These are phyloP conservation scores for Cosmia trapezina DNA, from an alignment of 2,888 invertebrate species.

Conservation along the genomic window DNA sequence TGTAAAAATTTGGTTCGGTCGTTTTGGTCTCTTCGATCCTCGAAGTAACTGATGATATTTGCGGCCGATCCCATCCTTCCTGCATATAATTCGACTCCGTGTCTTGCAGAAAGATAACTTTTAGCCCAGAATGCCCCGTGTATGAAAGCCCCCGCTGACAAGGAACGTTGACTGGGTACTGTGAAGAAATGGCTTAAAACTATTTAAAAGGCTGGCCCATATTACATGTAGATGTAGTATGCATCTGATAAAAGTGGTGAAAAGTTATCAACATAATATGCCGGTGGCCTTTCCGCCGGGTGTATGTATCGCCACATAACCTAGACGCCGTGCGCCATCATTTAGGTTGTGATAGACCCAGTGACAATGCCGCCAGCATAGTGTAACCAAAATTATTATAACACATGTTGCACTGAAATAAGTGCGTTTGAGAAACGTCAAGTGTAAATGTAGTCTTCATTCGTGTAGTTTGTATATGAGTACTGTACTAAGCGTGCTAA, in stretches of 20 bases:
- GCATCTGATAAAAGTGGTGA: not conserved
- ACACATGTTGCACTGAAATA: not conserved
- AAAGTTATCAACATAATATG: too few species aligned
- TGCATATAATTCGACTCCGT: not conserved
- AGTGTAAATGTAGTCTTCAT: not conserved
- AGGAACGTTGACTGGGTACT: slow-evolving; percentile 7
- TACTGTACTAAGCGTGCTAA: too few species aligned
- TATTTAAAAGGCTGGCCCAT: not conserved
- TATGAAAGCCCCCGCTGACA: not conserved
- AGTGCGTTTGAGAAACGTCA: not conserved
- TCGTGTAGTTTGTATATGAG: not conserved
- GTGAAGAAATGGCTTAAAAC: not conserved
- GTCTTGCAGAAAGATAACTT: too few species aligned
- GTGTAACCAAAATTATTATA: too few species aligned
- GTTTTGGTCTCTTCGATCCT: too few species aligned
- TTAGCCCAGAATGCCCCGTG: slow-evolving; percentile 1
- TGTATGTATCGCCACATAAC: not conserved
- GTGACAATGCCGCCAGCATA: too few species aligned
- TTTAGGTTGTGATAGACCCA: too few species aligned
- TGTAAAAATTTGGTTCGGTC: not conserved
- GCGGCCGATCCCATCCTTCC: not conserved
- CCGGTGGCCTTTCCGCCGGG: too few species aligned
- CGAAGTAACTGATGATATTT: too few species aligned
- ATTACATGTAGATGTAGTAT: not conserved
- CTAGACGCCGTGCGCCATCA: not conserved